These are phyloP conservation scores for Rhinoptilus africanus DNA, from an alignment of 2,113 vertebrate genomes.

Conservation along the genomic window DNA sequence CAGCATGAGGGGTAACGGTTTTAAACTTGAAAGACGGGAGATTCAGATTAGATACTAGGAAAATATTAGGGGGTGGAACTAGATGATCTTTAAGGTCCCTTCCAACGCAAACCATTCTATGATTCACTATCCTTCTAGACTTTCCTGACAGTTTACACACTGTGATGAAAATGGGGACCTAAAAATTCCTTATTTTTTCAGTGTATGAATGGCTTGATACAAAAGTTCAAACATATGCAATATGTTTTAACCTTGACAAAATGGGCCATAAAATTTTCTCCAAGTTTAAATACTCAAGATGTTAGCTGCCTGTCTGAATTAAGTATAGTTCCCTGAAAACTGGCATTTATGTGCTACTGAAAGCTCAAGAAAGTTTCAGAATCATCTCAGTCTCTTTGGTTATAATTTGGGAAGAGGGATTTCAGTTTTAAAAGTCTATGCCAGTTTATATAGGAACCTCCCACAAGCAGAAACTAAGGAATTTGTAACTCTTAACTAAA, in stretches of 20 bases:
- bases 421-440: neutral
- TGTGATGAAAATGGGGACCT: neutral
- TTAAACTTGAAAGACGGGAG: neutral
- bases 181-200: neutral
- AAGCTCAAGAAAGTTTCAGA: neutral
- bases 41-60: neutral
- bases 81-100: neutral
- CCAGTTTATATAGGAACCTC: neutral
- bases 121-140: neutral
- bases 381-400: neutral
- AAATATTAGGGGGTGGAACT: neutral
- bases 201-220: neutral
- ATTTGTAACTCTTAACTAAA: neutral
- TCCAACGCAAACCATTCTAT: neutral
- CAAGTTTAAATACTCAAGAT: neutral
- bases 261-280: neutral
- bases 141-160: neutral
- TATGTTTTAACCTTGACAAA: neutral
- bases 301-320: neutral
- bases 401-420: neutral
- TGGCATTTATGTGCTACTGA: neutral
- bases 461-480: neutral
- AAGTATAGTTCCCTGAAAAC: neutral
- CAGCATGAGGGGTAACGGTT: neutral
- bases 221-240: neutral